A percentile compares a stretch with the other conserved stretches of the same genome.
Conservation (phyloP, 2,113 vertebrate genomes). For the Sphyrna mokarran region DNA sequence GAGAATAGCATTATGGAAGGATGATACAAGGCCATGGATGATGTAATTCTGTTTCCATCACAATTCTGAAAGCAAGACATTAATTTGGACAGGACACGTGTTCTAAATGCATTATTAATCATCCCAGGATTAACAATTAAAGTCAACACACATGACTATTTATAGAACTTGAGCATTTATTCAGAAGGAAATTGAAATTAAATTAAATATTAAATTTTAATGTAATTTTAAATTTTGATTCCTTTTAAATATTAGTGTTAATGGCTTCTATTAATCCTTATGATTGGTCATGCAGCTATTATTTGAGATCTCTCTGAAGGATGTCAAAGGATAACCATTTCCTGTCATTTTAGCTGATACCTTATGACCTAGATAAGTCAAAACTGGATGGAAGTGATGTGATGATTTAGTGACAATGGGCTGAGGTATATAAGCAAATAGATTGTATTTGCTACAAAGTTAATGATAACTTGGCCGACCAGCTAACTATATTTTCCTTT, state of each 20-base stretch:
- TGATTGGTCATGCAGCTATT: not conserved
- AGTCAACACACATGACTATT: not conserved
- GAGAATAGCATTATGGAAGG: not conserved
- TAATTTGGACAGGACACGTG: not conserved
- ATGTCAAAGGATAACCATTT: not conserved
- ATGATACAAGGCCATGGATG: not conserved
- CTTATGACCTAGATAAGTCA: not conserved
- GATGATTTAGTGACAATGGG: not conserved
- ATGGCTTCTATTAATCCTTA: not conserved
- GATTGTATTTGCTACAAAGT: not conserved
- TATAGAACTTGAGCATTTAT: not conserved
- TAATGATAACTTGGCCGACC: not conserved
- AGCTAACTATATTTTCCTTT: not conserved
- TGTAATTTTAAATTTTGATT: not conserved
- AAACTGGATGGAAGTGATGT: not conserved
- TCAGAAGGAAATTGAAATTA: not conserved
- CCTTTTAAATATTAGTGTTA: not conserved
- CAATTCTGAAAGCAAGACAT: not conserved
- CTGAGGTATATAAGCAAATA: not conserved
- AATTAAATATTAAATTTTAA: not conserved
- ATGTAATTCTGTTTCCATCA: not conserved
- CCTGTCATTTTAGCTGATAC: not conserved
- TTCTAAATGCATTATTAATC: not conserved
- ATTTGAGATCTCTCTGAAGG: not conserved
- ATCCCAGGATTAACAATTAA: not conserved